phyloP scores from a whole-genome alignment of 1,140 invertebrate species.

The Lordiphosa stackelbergi region DNA sequence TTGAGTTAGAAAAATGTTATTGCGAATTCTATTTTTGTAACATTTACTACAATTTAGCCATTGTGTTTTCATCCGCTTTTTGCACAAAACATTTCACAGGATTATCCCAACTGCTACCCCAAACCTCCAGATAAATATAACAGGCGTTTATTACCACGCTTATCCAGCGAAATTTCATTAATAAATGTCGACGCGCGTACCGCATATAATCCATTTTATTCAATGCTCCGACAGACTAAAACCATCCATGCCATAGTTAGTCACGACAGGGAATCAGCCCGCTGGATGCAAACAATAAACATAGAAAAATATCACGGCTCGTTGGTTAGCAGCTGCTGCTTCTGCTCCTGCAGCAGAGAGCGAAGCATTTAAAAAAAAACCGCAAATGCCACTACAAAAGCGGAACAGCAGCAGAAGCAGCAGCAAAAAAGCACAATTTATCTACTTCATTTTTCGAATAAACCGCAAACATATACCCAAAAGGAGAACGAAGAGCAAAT shows the following conservation, averaged over 20 bases:
- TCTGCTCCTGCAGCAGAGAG: slow-evolving; percentile 24
- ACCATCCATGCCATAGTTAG: not conserved
- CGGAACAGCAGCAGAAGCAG: not conserved
- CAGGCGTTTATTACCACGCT: slow-evolving; percentile 63
- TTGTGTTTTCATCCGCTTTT: no score
- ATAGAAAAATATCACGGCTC: slow-evolving; percentile 61
- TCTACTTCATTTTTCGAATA: slow-evolving; percentile 53
- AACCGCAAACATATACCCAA: slow-evolving; percentile 10
- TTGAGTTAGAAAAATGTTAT: no score
- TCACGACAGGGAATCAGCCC: slow-evolving; percentile 19
- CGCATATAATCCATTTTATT: slow-evolving; percentile 64
- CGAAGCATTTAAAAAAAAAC: slow-evolving; percentile 12
- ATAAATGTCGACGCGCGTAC: slow-evolving; percentile 60
- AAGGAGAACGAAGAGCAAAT: no score
- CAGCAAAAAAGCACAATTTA: slow-evolving; percentile 48
- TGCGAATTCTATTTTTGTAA: no score
- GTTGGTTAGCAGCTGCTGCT: slow-evolving; percentile 50
- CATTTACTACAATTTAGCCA: no score
- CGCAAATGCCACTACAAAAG: slow-evolving; percentile 52
- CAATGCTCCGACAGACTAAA: slow-evolving; percentile 18
- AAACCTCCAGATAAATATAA: slow-evolving; percentile 12
- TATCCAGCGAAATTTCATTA: slow-evolving; percentile 68
- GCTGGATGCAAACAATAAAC: slow-evolving; percentile 65
- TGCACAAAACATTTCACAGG: slow-evolving; percentile 28
- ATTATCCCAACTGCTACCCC: slow-evolving; percentile 18